These are phyloP conservation scores for Spermophilus dauricus DNA, from an alignment of 2,113 vertebrate species.

Conservation along the genomic window DNA sequence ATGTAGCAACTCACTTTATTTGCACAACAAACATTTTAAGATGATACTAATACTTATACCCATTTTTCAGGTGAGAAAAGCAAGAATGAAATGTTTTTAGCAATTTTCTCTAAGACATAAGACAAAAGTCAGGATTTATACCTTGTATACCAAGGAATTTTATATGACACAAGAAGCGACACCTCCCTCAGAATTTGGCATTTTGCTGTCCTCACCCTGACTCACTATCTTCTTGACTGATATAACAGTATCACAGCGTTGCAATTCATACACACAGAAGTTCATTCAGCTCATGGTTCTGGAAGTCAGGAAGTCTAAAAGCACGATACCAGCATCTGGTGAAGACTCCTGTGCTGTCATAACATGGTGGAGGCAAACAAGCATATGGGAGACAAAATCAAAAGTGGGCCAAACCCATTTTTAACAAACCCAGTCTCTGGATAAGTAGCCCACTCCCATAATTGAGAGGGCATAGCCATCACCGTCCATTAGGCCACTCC, in stretches of 20 bases:
- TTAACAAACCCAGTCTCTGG: neutral
- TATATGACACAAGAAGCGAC: neutral
- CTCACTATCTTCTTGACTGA: neutral
- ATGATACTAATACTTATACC: neutral
- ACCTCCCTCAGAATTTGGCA: neutral
- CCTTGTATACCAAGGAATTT: neutral
- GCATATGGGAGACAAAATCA: neutral
- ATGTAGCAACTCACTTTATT: neutral
- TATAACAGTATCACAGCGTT: neutral
- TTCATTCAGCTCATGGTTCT: neutral
- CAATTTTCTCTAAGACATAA: neutral
- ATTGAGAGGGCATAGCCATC: neutral
- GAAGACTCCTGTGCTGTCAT: neutral
- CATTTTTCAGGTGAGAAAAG: constrained; percentile 32
- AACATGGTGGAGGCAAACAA: neutral
- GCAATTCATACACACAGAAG: neutral
- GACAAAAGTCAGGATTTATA: neutral
- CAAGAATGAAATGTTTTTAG: neutral
- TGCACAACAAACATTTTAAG: neutral
- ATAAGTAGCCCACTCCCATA: neutral
- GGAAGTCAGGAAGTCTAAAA: neutral
- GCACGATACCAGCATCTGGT: neutral
- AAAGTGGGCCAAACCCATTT: neutral
- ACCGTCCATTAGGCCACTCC: neutral
- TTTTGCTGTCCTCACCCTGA: neutral